Evolutionary conservation across 2,797 vertebrate genomes (phyloP).

Genomic region (Thripadectes ignobilis): DNA sequence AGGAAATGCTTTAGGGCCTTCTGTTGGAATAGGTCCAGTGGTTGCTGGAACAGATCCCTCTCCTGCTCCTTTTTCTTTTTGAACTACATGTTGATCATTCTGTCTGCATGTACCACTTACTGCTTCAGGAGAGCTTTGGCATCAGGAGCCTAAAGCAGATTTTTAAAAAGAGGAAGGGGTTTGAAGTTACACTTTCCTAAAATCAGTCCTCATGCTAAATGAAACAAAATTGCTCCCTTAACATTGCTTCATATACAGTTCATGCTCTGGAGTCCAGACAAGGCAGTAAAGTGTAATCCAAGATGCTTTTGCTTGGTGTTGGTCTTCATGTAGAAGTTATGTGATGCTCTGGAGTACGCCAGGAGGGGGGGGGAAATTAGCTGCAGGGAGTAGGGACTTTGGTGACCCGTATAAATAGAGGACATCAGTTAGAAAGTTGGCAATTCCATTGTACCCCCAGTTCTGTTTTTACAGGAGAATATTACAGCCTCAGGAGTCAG

Average conservation of each 20-base stretch:
- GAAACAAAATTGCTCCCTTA: neutral
- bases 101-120: neutral
- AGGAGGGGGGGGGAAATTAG: neutral
- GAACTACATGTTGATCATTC: neutral
- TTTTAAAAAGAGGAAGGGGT: neutral
- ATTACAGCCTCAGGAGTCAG: neutral
- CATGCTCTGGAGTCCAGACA: neutral
- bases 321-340: neutral
- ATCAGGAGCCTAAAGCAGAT: neutral
- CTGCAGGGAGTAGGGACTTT: rapidly evolving
- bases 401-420: neutral
- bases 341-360: neutral
- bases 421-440: neutral
- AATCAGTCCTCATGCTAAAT: neutral
- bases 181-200: neutral
- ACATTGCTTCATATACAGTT: neutral
- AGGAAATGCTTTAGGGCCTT: slow-evolving; percentile 33
- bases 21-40: slow-evolving; percentile 6
- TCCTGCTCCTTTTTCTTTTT: neutral
- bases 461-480: neutral
- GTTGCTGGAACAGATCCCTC: neutral
- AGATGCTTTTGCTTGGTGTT: neutral
- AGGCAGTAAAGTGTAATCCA: neutral
- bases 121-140: neutral
- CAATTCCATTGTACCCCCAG: neutral